Percentiles rank a stretch among this genome's conserved stretches.
phyloP scores from a whole-genome alignment of 2,888 invertebrate genomes.

The Eristalis pertinax region DNA sequence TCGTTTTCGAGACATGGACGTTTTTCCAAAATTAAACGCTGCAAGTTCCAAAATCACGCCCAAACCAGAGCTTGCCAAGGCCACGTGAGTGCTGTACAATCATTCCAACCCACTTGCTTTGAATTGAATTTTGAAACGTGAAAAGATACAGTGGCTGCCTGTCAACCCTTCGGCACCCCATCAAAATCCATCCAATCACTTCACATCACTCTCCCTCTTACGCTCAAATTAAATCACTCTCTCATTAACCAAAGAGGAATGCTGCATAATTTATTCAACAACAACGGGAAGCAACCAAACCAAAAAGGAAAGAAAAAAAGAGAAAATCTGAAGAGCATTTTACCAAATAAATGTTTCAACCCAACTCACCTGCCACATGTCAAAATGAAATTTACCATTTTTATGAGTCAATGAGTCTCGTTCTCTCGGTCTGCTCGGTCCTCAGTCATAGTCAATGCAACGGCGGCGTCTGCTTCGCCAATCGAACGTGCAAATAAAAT shows the following conservation, averaged over 20 bases:
- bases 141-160: not conserved
- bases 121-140: not conserved
- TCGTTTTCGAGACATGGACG: too few relatives aligned
- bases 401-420: conserved; percentile 55
- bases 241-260: conserved; percentile 53
- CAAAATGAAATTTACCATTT: conserved; percentile 69
- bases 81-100: too few relatives aligned
- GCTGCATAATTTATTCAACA: conserved; percentile 55
- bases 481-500: conserved; percentile 68
- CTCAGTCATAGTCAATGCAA: not conserved
- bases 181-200: conserved; percentile 57
- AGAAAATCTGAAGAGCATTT: not conserved
- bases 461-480: conserved; percentile 17
- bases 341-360: conserved; percentile 32
- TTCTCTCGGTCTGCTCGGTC: not conserved
- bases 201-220: not conserved
- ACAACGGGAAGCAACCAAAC: not conserved
- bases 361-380: conserved; percentile 71
- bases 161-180: conserved; percentile 30
- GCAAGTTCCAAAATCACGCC: too few relatives aligned
- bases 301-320: not conserved
- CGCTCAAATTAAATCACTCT: conserved; percentile 67
- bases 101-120: too few relatives aligned
- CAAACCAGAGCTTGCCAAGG: too few relatives aligned
- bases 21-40: too few relatives aligned